These are phyloP conservation scores for Alcis repandata DNA, from an alignment of 2,888 invertebrate species.

Conservation along the genomic window DNA sequence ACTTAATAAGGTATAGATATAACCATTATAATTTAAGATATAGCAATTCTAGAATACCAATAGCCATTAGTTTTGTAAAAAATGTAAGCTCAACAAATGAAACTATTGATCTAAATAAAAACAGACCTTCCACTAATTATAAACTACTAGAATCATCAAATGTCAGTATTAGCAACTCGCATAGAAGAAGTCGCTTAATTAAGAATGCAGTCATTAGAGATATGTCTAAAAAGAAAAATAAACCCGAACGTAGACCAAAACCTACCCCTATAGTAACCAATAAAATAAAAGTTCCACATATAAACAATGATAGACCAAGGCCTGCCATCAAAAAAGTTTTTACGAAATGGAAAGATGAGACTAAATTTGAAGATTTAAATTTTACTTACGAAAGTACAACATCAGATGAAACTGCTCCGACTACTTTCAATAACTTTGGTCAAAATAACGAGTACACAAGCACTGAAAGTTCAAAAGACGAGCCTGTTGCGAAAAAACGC, in stretches of 20 bases:
- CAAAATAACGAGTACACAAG: conserved; percentile 41
- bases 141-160: background rate
- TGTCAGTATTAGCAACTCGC: conserved; percentile 14
- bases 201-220: conserved; percentile 43
- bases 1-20: conserved; percentile 77
- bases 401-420: conserved; percentile 54
- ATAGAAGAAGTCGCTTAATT: conserved; percentile 53
- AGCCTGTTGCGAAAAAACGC: conserved; percentile 50
- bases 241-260: conserved; percentile 13
- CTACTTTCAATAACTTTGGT: conserved; percentile 46
- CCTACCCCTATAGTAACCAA: conserved; percentile 42
- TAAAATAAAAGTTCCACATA: conserved; percentile 34
- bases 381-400: conserved; percentile 71
- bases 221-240: conserved; percentile 50
- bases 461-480: conserved; percentile 48
- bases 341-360: conserved; percentile 84
- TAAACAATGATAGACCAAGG: conserved; percentile 55
- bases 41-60: conserved; percentile 54
- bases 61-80: conserved; percentile 58
- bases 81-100: conserved; percentile 30
- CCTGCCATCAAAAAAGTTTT: conserved; percentile 78
- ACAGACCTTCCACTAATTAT: background rate
- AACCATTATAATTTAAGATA: conserved; percentile 54
- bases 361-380: conserved; percentile 77
- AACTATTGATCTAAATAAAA: conserved; percentile 4